These are phyloP conservation scores for Branchellion lobata DNA, from an alignment of 2,888 invertebrate genomes.

Conservation along the genomic window DNA sequence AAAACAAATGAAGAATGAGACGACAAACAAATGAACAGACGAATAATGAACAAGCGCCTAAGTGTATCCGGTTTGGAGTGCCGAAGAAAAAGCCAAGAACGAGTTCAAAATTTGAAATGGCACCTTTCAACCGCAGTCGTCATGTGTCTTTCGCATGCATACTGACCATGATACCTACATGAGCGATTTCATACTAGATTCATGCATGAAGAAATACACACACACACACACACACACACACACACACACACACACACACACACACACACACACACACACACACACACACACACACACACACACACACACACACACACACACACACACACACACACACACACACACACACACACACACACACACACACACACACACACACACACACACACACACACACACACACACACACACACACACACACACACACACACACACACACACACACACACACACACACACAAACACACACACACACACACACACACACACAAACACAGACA, in stretches of 20 bases:
- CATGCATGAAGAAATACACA: background rate
- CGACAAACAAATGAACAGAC: no score
- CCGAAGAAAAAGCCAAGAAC: no score
- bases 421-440: conserved; percentile 24
- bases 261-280: conserved; percentile 45
- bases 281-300: conserved; percentile 42
- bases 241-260: conserved; percentile 45
- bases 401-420: conserved; percentile 30
- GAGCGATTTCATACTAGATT: no score
- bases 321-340: conserved; percentile 34
- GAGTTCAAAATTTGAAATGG: no score
- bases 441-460: conserved; percentile 18
- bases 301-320: conserved; percentile 45
- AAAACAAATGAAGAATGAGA: no score
- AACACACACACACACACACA: conserved; percentile 13
- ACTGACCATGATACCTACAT: no score
- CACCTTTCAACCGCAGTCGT: no score
- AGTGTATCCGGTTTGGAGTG: no score
- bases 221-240: conserved; percentile 42
- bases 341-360: conserved; percentile 29
- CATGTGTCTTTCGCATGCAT: no score
- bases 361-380: conserved; percentile 29
- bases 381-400: conserved; percentile 27
- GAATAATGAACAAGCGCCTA: no score
- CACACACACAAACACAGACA: no score